phyloP scores from a whole-genome alignment of 2,888 invertebrate genomes.

The Neria commutata region DNA sequence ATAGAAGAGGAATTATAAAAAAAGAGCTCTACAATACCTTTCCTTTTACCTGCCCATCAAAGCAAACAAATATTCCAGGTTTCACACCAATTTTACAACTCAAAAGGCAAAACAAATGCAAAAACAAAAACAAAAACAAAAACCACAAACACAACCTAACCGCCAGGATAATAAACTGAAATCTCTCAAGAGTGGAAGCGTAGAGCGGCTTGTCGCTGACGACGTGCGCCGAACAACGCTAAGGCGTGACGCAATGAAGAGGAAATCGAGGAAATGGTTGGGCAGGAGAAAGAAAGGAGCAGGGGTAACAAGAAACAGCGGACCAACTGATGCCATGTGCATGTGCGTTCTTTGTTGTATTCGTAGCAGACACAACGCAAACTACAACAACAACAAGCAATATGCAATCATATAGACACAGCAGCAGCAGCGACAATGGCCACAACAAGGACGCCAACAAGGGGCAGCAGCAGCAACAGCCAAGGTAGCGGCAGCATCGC shows the following conservation, averaged over 20 bases:
- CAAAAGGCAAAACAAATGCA: conserved; percentile 24
- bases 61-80: too few species aligned
- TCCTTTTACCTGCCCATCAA: too few species aligned
- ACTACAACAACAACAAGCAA: not conserved
- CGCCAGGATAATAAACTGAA: conserved; percentile 1
- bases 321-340: conserved; percentile 5
- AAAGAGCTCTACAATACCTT: too few species aligned
- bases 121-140: conserved; percentile 9
- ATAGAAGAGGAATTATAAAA: too few species aligned
- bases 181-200: not conserved
- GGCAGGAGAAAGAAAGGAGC: conserved; percentile 17
- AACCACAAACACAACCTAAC: conserved; percentile 15
- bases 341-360: not conserved
- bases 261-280: not conserved
- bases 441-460: too few species aligned
- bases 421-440: too few species aligned
- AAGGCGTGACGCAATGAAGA: too few species aligned
- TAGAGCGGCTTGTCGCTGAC: too few species aligned
- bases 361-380: conserved; percentile 1
- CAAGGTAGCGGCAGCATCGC: too few species aligned
- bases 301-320: conserved; percentile 1
- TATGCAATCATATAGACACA: not conserved
- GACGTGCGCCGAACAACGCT: too few species aligned
- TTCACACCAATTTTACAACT: too few species aligned
- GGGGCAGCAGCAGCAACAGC: too few species aligned